These are phyloP conservation scores for Strigamia crassipes DNA, from an alignment of 2,888 invertebrate species.

Conservation along the genomic window DNA sequence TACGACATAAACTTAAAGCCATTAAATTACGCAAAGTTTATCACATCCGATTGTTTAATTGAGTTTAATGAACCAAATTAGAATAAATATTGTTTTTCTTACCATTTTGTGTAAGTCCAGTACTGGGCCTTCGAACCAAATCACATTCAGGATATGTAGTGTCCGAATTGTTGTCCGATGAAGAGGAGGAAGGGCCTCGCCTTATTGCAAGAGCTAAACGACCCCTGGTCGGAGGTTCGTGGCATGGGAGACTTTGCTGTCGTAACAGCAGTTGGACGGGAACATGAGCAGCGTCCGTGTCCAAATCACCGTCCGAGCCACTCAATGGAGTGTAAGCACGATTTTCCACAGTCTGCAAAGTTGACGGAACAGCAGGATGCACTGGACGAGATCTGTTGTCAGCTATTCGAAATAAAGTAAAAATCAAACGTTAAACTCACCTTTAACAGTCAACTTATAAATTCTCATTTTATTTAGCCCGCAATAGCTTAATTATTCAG, in stretches of 20 bases:
- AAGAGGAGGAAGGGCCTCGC: constrained; percentile 53
- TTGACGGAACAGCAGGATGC: constrained; percentile 39
- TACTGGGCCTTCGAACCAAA: constrained; percentile 45
- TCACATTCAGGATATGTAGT: constrained; percentile 55
- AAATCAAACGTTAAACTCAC: not conserved
- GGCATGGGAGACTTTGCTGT: constrained; percentile 48
- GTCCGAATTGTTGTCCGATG: constrained; percentile 55
- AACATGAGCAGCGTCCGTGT: constrained; percentile 48
- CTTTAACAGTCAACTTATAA: too few relatives aligned
- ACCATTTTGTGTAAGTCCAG: constrained; percentile 52
- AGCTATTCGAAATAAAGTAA: constrained; percentile 12
- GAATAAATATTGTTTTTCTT: constrained; percentile 46
- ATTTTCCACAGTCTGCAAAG: constrained; percentile 50
- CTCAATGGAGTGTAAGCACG: constrained; percentile 50
- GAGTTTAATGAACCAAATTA: too few relatives aligned
- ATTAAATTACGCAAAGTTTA: too few relatives aligned
- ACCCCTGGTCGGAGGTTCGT: constrained; percentile 45
- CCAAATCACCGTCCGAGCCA: constrained; percentile 50
- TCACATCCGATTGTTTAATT: too few relatives aligned
- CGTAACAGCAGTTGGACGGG: constrained; percentile 48
- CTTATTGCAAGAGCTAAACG: constrained; percentile 49
- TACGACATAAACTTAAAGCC: too few relatives aligned
- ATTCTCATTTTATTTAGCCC: not conserved
- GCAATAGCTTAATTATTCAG: not conserved
- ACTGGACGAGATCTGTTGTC: constrained; percentile 22